These are phyloP conservation scores for Drosophila ercepeae DNA, from an alignment of 1,140 invertebrate species.

Conservation along the genomic window DNA sequence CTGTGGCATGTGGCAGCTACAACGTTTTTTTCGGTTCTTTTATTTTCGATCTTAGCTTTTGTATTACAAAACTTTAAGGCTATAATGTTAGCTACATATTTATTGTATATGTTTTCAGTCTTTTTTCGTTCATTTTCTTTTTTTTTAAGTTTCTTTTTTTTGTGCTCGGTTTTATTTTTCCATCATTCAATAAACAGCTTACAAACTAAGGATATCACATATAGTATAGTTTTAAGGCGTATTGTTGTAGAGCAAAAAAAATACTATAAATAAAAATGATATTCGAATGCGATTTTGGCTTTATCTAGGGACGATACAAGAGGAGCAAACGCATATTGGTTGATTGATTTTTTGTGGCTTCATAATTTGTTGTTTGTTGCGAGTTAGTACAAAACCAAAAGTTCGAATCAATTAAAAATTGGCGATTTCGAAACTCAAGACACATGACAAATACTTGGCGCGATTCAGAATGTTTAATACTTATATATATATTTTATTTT, in stretches of 20 bases:
- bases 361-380: conserved; percentile 40
- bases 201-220: conserved; percentile 55
- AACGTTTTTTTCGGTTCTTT: conserved; percentile 57
- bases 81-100: conserved; percentile 63
- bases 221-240: conserved; percentile 28
- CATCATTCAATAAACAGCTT: conserved; percentile 51
- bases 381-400: conserved; percentile 71
- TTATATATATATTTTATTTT: conserved; percentile 18
- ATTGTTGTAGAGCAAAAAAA: conserved; percentile 49
- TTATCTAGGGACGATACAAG: conserved; percentile 72
- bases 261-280: conserved; percentile 75
- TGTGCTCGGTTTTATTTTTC: conserved; percentile 43
- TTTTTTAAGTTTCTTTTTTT: conserved; percentile 41
- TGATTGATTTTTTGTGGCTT: conserved; percentile 24
- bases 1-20: conserved; percentile 64
- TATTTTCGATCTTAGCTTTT: conserved; percentile 51
- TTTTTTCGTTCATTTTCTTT: conserved; percentile 27
- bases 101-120: conserved; percentile 56
- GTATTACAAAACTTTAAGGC: conserved; percentile 72
- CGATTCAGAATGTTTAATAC: conserved; percentile 35
- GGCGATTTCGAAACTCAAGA: conserved; percentile 63
- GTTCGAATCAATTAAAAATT: conserved; percentile 55
- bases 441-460: conserved; percentile 63
- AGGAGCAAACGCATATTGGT: conserved; percentile 60
- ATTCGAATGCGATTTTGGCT: conserved; percentile 54